Conservation (phyloP, 2,888 invertebrate species). For the Andrena hattorfiana region DNA sequence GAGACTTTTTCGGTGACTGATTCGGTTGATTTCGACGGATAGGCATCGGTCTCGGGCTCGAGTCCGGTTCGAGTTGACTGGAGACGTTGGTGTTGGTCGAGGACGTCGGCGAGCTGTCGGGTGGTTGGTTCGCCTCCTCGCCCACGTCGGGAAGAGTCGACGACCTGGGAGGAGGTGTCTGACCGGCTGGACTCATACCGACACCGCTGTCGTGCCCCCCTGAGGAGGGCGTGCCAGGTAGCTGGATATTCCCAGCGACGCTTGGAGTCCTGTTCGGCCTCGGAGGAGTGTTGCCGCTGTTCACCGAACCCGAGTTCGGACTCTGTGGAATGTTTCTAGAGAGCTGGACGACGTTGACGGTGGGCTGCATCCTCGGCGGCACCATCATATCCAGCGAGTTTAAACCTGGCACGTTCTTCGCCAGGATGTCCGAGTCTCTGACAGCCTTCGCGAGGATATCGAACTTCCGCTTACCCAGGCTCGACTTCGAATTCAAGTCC, state of each 20-base stretch:
- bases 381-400: conserved; percentile 87
- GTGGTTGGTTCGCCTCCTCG: conserved; percentile 82
- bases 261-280: conserved; percentile 79
- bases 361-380: conserved; percentile 85
- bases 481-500: conserved; percentile 67
- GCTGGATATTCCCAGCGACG: conserved; percentile 78
- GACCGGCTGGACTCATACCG: conserved; percentile 83
- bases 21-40: conserved; percentile 73
- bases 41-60: conserved; percentile 70
- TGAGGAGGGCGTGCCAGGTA: conserved; percentile 83
- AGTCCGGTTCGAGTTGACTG: conserved; percentile 74
- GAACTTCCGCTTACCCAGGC: conserved; percentile 76
- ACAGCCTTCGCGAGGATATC: conserved; percentile 80
- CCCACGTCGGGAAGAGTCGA: conserved; percentile 82
- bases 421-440: conserved; percentile 82
- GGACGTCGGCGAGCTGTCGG: conserved; percentile 78
- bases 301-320: conserved; percentile 80
- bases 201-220: conserved; percentile 84
- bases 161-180: conserved; percentile 81
- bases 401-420: conserved; percentile 87
- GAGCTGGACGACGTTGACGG: conserved; percentile 88
- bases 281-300: conserved; percentile 81
- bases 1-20: conserved; percentile 81
- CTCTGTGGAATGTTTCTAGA: conserved; percentile 83
- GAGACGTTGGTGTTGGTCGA: conserved; percentile 77